A percentile compares a stretch with the other conserved stretches of the same genome.
These are phyloP conservation scores for Danionella cerebrum DNA, from an alignment of 2,113 vertebrate species.

Conservation along the genomic window DNA sequence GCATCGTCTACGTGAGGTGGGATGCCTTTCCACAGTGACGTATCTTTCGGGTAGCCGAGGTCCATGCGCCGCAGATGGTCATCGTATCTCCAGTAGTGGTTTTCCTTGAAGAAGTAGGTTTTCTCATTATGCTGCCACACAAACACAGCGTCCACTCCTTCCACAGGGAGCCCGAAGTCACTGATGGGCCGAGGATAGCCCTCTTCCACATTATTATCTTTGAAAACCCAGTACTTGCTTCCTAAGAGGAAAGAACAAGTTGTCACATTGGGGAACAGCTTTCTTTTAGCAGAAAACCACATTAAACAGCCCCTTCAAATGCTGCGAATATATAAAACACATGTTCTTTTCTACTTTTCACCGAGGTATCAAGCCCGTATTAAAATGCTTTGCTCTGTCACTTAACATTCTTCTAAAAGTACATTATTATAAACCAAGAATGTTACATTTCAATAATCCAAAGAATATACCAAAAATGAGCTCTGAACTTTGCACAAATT, in stretches of 20 bases:
- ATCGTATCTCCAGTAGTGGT: slow-evolving; percentile 83
- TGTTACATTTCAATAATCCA: not conserved
- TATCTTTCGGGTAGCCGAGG: slow-evolving; percentile 80
- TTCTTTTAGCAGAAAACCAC: not conserved
- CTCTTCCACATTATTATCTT: slow-evolving; percentile 90
- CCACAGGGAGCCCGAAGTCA: slow-evolving; percentile 81
- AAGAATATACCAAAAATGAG: not conserved
- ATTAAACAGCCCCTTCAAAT: not conserved
- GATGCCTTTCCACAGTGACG: slow-evolving; percentile 80
- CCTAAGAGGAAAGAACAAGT: slow-evolving; percentile 60
- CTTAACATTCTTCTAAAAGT: no score
- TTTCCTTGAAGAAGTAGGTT: slow-evolving; percentile 95
- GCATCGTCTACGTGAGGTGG: slow-evolving; percentile 79
- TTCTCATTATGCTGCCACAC: slow-evolving; percentile 90
- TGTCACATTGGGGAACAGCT: not conserved
- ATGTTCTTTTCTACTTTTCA: not conserved
- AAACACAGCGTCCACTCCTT: slow-evolving; percentile 83
- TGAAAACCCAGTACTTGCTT: slow-evolving; percentile 93
- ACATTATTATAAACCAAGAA: not conserved
- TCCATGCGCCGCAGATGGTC: slow-evolving; percentile 83
- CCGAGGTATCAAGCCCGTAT: no score
- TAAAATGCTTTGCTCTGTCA: no score
- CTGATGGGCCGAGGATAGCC: slow-evolving; percentile 85
- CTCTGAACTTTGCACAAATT: no score
- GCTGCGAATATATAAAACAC: not conserved